Conservation (phyloP, 2,888 invertebrate genomes). For the Mycogona germanica region DNA sequence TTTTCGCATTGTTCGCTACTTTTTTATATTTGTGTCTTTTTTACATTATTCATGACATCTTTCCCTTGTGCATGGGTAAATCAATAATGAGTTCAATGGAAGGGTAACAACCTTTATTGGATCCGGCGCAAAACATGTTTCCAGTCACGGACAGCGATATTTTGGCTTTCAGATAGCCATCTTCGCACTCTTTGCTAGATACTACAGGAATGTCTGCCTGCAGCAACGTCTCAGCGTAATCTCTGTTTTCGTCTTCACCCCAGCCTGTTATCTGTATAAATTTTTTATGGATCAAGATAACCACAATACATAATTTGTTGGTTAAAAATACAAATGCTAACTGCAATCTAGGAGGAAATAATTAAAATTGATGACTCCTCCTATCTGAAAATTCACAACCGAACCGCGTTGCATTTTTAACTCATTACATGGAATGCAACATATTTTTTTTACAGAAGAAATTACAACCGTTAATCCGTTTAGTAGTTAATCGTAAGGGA, state of each 20-base stretch:
- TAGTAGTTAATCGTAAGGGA: too few species aligned
- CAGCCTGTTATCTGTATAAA: conserved; percentile 24
- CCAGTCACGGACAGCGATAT: conserved; percentile 14
- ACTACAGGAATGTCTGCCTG: conserved; percentile 24
- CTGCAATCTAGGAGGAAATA: not conserved
- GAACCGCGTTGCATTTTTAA: too few species aligned
- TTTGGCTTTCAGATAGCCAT: conserved; percentile 23
- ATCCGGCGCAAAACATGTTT: conserved; percentile 22
- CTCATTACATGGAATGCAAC: too few species aligned
- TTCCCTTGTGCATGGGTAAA: too few species aligned
- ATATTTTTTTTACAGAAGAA: not conserved
- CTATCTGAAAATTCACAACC: too few species aligned
- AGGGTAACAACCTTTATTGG: conserved; percentile 4
- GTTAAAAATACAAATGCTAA: too few species aligned
- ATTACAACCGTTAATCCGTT: too few species aligned
- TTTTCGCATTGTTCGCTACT: not conserved
- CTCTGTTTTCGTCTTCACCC: conserved; percentile 24
- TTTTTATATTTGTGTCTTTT: not conserved
- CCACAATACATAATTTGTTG: too few species aligned
- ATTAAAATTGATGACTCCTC: too few species aligned
- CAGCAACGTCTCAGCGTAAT: conserved; percentile 21
- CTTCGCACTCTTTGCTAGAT: conserved; percentile 21
- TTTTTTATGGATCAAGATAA: not conserved
- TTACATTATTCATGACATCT: not conserved
- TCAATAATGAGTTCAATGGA: not conserved